Evolutionary conservation across 1,140 invertebrate species (phyloP).

Genomic region (Gonioctena quinquepunctata): DNA sequence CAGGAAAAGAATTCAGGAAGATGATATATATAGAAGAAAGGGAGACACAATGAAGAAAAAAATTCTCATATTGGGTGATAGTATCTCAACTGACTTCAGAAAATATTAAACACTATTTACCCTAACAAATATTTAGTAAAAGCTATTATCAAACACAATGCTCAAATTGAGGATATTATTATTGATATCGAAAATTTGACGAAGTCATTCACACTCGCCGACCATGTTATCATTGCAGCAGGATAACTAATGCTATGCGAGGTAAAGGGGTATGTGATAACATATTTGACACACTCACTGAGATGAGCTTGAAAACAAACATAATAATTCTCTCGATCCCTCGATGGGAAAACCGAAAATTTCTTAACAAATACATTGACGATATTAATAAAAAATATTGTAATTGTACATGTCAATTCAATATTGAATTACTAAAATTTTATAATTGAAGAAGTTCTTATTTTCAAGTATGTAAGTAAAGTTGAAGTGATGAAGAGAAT

Average conservation of each 20-base stretch:
- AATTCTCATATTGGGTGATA: conserved; percentile 3
- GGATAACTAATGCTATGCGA: neutral
- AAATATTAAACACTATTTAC: neutral
- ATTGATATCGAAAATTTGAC: neutral
- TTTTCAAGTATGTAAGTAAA: neutral
- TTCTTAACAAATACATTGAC: too few species aligned
- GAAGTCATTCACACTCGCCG: neutral
- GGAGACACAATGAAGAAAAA: neutral
- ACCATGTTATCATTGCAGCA: neutral
- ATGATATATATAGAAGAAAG: neutral
- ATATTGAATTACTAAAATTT: too few species aligned
- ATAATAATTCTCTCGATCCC: neutral
- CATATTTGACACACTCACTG: neutral
- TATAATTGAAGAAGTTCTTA: neutral
- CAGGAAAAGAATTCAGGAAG: conserved; percentile 1
- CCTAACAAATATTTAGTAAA: neutral
- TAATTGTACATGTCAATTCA: neutral
- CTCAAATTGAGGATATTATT: conserved; percentile 1
- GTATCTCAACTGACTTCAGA: neutral
- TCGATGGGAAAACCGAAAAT: neutral
- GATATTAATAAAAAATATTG: conserved; percentile 2
- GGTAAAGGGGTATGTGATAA: neutral
- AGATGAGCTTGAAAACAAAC: conserved; percentile 4
- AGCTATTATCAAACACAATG: neutral
- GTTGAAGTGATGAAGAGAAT: neutral